A percentile compares a stretch with the other conserved stretches of the same genome.
Evolutionary conservation across 2,113 vertebrate species (phyloP).

Genomic region (Setophaga kirtlandii): DNA sequence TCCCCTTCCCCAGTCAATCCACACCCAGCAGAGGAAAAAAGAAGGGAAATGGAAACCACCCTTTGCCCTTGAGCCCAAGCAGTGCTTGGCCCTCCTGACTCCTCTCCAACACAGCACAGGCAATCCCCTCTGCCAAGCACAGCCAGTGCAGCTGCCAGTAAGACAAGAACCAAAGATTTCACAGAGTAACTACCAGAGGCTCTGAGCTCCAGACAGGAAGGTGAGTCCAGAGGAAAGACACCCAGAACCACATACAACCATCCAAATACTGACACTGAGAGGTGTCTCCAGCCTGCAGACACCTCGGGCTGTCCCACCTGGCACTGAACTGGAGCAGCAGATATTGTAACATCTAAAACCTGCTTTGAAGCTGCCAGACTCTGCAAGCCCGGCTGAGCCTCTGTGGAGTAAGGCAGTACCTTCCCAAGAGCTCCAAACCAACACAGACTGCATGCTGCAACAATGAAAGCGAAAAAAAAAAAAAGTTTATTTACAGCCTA

Average conservation of each 20-base stretch:
- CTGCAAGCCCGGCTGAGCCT: not conserved
- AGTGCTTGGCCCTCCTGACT: not conserved
- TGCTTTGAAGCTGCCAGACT: not conserved
- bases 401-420: not conserved
- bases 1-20: not conserved
- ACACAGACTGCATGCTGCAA: accelerated
- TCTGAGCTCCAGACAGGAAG: not conserved
- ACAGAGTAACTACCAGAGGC: not conserved
- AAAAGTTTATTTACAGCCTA: not conserved
- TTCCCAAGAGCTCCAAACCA: not conserved
- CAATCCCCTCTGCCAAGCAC: not conserved
- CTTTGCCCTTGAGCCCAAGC: not conserved
- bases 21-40: not conserved
- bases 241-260: not conserved
- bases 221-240: not conserved
- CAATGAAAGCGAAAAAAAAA: not conserved
- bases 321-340: not conserved
- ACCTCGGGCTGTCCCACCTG: not conserved
- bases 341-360: not conserved
- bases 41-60: not conserved
- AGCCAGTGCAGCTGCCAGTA: accelerated
- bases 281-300: not conserved
- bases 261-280: not conserved
- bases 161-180: not conserved
- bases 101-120: not conserved